Evolutionary conservation across 2,888 invertebrate species (phyloP).

Genomic region (Cheilosia pagana): DNA sequence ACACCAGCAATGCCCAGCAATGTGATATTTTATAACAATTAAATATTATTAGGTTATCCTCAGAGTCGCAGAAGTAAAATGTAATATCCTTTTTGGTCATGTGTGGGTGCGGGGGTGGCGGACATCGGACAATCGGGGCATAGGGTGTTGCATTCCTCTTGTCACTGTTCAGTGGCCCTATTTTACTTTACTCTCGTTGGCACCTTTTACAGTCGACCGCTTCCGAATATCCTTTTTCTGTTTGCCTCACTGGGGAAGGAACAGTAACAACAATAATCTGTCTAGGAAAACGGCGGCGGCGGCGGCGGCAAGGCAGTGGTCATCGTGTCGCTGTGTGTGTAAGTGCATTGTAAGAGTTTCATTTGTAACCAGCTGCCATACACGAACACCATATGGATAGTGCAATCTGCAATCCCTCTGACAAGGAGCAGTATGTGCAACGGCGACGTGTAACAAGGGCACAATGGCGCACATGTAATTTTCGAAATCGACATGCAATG

Average conservation of each 20-base stretch:
- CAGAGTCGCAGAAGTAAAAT: conserved; percentile 50
- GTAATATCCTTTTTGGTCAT: conserved; percentile 55
- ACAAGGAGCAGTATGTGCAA: conserved; percentile 9
- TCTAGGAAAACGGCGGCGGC: background rate
- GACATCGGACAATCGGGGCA: background rate
- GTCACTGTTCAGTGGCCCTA: conserved; percentile 28
- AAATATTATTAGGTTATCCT: conserved; percentile 71
- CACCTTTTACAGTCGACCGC: conserved; percentile 39
- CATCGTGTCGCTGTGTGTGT: conserved; percentile 1
- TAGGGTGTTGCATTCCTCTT: conserved; percentile 32
- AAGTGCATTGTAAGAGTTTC: conserved; percentile 58
- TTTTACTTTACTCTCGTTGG: conserved; percentile 24
- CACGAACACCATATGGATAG: background rate
- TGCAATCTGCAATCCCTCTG: conserved; percentile 7
- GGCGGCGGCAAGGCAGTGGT: conserved; percentile 9
- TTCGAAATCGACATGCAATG: conserved; percentile 73
- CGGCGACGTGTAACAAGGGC: conserved; percentile 49
- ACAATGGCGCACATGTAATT: conserved; percentile 75
- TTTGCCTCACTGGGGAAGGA: conserved; percentile 28
- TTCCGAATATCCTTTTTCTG: conserved; percentile 20
- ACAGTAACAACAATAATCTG: conserved; percentile 32
- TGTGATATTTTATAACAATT: conserved; percentile 68
- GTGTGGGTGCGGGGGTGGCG: conserved; percentile 1
- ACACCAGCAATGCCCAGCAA: background rate
- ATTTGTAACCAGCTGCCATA: conserved; percentile 58